These are phyloP conservation scores for Heteromyza rotundicornis DNA, from an alignment of 2,888 invertebrate genomes.

Conservation along the genomic window DNA sequence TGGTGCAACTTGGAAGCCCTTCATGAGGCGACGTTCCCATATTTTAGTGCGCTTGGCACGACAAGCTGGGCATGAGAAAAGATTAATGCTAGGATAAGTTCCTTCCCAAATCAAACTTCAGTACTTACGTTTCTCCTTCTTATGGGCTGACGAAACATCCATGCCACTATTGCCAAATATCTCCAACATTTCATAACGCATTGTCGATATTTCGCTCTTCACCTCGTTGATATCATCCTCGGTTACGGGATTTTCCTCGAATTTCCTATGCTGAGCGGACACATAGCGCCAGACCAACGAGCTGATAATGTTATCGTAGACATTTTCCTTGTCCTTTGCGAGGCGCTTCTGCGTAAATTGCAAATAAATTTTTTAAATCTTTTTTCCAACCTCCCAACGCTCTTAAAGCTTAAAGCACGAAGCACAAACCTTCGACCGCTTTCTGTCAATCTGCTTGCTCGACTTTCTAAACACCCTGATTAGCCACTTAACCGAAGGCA, in stretches of 20 bases:
- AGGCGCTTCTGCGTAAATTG: slow-evolving; percentile 57
- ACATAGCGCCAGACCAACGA: slow-evolving; percentile 93
- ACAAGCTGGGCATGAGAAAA: slow-evolving; percentile 64
- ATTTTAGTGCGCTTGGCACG: slow-evolving; percentile 80
- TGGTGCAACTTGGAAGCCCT: slow-evolving; percentile 85
- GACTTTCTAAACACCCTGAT: slow-evolving; percentile 70
- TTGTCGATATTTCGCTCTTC: slow-evolving; percentile 90
- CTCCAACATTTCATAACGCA: slow-evolving; percentile 90
- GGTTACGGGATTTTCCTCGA: slow-evolving; percentile 84
- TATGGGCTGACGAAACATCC: slow-evolving; percentile 77
- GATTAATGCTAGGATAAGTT: not conserved
- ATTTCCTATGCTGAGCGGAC: slow-evolving; percentile 82
- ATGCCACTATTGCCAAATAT: slow-evolving; percentile 87
- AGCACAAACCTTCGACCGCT: slow-evolving; percentile 53
- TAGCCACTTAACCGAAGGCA: slow-evolving; percentile 85
- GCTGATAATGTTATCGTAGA: slow-evolving; percentile 83
- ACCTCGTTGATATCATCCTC: slow-evolving; percentile 95
- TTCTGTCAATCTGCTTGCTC: slow-evolving; percentile 62
- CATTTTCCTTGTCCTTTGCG: slow-evolving; percentile 72
- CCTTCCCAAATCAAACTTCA: not conserved
- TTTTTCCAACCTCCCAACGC: not conserved
- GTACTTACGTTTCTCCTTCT: slow-evolving; percentile 74
- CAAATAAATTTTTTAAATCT: not conserved
- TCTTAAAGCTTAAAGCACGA: not conserved
- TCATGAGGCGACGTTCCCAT: slow-evolving; percentile 88